Evolutionary conservation across 2,797 vertebrate species (phyloP).

Genomic region (Amazonetta brasiliensis): DNA sequence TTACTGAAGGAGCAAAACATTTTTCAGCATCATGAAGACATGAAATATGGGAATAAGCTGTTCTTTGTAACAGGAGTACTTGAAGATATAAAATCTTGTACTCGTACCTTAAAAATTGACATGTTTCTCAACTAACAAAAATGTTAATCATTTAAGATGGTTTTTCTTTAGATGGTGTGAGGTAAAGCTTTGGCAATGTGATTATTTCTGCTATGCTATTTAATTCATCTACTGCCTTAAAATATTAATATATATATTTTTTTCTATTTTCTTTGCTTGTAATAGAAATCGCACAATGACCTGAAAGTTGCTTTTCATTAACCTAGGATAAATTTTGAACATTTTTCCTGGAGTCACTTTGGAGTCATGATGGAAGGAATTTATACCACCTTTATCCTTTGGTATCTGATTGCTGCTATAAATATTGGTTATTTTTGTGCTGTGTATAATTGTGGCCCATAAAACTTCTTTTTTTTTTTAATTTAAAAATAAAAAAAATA

Average conservation of each 20-base stretch:
- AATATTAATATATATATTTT: neutral
- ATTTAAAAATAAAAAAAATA: neutral
- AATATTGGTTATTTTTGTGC: neutral
- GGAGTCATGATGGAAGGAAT: neutral
- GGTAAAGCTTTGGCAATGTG: neutral
- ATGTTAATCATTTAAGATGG: neutral
- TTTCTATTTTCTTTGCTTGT: neutral
- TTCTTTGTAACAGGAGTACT: too few species aligned
- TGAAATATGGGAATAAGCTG: too few species aligned
- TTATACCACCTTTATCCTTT: neutral
- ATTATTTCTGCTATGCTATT: neutral
- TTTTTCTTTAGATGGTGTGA: neutral
- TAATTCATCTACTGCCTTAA: neutral
- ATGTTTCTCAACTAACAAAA: neutral
- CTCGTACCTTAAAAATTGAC: neutral
- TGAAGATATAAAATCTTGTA: neutral
- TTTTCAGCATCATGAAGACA: too few species aligned
- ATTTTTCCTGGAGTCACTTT: neutral
- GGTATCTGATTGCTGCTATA: neutral
- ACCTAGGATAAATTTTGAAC: neutral
- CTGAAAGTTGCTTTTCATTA: neutral
- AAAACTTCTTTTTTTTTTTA: neutral
- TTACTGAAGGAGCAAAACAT: too few species aligned
- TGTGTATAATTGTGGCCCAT: neutral
- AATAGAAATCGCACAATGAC: neutral